A percentile compares a stretch with the other conserved stretches of the same genome.
These are phyloP conservation scores for Nematostella vectensis DNA, from an alignment of 92 coral and sea anemone genomes.

Conservation along the genomic window DNA sequence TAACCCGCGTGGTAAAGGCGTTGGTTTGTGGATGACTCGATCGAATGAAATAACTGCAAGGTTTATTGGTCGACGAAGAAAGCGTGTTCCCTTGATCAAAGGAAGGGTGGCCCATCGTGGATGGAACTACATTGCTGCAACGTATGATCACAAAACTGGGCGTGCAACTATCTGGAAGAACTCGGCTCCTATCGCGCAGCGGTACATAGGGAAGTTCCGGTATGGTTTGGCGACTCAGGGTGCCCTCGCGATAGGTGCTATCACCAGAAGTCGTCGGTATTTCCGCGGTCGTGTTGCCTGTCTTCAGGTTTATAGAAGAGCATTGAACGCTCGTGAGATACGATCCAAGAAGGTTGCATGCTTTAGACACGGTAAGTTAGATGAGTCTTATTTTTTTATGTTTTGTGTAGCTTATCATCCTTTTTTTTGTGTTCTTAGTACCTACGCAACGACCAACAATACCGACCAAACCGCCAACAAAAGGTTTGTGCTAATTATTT, in stretches of 20 bases:
- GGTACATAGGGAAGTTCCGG: conserved; percentile 6
- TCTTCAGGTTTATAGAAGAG: conserved; percentile 25
- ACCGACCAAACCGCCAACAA: no score
- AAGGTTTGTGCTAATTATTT: no score
- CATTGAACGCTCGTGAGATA: conserved; percentile 10
- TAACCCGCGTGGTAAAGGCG: conserved; percentile 13
- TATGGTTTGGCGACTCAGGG: conserved; percentile 17
- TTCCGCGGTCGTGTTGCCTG: conserved; percentile 29
- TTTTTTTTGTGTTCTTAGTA: no score
- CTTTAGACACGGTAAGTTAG: conserved; percentile 17
- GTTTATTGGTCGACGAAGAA: conserved; percentile 31
- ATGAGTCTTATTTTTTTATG: no score
- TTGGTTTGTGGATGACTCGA: conserved; percentile 52
- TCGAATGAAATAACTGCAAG: conserved; percentile 31
- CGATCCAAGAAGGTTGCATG: conserved; percentile 12
- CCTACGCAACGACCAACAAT: no score
- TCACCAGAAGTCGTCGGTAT: conserved; percentile 24
- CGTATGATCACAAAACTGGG: conserved; percentile 18
- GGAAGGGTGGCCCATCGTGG: not conserved
- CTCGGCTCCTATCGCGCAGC: conserved; percentile 1
- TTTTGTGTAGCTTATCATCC: no score
- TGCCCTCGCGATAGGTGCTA: conserved; percentile 22
- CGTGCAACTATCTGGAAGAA: conserved; percentile 11
- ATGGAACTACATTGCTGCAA: conserved; percentile 32
- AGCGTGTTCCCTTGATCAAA: conserved; percentile 1